Conservation (phyloP, 2,888 invertebrate genomes). For the Aporophyla lueneburgensis region DNA sequence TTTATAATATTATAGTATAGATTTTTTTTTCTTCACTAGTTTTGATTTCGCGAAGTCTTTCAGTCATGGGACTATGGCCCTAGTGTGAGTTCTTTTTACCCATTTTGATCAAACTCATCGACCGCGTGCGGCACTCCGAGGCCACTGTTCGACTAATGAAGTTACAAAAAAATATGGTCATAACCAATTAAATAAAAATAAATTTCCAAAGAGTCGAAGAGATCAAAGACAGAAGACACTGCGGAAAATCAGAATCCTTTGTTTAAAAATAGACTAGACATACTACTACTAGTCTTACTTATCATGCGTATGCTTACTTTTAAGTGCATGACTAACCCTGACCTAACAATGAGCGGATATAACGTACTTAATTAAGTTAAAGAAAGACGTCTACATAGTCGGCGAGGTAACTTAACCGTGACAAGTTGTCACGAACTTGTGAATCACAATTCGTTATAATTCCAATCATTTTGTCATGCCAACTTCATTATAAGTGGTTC, state of each 20-base stretch:
- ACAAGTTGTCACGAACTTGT: not conserved
- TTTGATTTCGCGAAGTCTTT: not conserved
- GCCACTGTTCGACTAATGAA: not conserved
- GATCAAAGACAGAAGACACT: not conserved
- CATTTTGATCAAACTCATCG: no score
- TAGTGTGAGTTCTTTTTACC: no score
- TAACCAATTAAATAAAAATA: not conserved
- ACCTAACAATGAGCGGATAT: slow-evolving; percentile 25
- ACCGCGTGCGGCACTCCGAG: no score
- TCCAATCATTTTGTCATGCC: not conserved
- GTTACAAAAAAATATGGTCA: not conserved
- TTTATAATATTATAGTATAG: no score
- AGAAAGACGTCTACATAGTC: not conserved
- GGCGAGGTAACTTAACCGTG: not conserved
- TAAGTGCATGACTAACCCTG: not conserved
- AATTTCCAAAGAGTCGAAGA: not conserved
- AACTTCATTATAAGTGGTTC: not conserved
- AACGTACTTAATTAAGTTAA: not conserved
- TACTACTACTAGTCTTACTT: not conserved
- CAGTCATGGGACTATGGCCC: not conserved
- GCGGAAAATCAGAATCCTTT: not conserved
- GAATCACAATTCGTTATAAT: not conserved
- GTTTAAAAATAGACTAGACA: not conserved
- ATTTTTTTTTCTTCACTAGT: not conserved
- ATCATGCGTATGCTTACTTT: not conserved